Percentiles rank a stretch among this genome's conserved stretches.
Evolutionary conservation across 2,888 invertebrate species (phyloP).

Genomic region (Aromia moschata): DNA sequence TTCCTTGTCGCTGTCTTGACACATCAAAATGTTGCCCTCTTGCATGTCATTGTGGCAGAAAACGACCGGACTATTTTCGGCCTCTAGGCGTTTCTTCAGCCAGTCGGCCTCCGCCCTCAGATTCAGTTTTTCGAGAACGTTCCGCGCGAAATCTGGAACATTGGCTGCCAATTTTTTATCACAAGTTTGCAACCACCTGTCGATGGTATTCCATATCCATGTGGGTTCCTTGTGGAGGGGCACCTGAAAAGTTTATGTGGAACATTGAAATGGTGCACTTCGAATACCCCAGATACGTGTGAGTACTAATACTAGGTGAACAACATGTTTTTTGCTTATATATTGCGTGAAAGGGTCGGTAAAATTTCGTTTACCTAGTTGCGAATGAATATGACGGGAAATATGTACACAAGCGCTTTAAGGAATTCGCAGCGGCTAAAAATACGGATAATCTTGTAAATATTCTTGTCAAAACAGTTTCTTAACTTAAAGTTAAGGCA

Average conservation of each 20-base stretch:
- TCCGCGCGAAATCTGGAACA: conserved; percentile 52
- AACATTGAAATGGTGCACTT: neutral
- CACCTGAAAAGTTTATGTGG: conserved; percentile 62
- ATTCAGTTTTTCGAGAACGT: conserved; percentile 59
- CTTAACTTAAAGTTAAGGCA: neutral
- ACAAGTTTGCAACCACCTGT: conserved; percentile 76
- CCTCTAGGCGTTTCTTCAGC: conserved; percentile 70
- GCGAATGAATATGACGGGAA: conserved; percentile 7
- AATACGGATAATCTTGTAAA: no score
- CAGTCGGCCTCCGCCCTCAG: conserved; percentile 75
- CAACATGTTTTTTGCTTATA: conserved; percentile 28
- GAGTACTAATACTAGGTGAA: conserved; percentile 4
- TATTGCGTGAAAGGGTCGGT: neutral
- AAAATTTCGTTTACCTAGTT: conserved; percentile 2
- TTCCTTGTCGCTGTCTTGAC: conserved; percentile 59
- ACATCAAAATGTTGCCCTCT: conserved; percentile 80
- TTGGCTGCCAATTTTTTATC: conserved; percentile 62
- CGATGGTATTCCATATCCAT: conserved; percentile 93
- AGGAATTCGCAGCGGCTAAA: neutral
- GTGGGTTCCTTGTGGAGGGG: conserved; percentile 96
- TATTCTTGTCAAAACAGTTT: neutral
- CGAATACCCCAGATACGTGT: neutral
- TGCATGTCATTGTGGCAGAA: conserved; percentile 97
- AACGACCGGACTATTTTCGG: conserved; percentile 79
- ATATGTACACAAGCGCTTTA: neutral